Evolutionary conservation across 2,113 vertebrate species (phyloP), one percentile per base, ranked within the genome.

Genomic region (Saguinus midas): DNA sequence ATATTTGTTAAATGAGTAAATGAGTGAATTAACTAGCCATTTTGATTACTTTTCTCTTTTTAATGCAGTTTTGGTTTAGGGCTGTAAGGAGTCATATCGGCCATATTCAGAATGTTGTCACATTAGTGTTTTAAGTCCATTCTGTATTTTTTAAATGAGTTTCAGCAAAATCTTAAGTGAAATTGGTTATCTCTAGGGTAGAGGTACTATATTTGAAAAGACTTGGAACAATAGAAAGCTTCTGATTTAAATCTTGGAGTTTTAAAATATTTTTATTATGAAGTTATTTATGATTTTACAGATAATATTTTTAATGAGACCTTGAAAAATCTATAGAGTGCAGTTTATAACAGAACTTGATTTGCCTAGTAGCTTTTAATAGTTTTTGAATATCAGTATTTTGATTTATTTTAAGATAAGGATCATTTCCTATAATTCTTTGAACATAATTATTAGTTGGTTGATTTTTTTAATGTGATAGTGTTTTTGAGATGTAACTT

Each of bases 21-120:
- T 93, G 18, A 83, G 7, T 83, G 50, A 89, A 92, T 80, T 83
- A 93, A 68, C 14, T 81, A 68, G 58, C 7, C n/a, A 64, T 40
- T 80, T 91, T 78, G 40, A 81, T 72, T 79, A 20, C 27, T 78
- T 91, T 93, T 84, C 43, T 94, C 14, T 91, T 90, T 90, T 76
- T 78, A 86, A 55, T 94, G n/a, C 55, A 72, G 17, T 78, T 92
- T 95, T 80, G 70, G 14, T 94, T 72, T 93, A 25, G 50, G 5
- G 10, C 23, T 84, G 40, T 50, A 85, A 43, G 23, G 78, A 81
- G 25, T 93, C 50, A 66, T 70, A 79, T 27, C 84, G 43, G 57
- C 27, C 7, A 43, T 86, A 55, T 92, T 88, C 61, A 93, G 87
- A 88, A 80, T 75, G 87, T 48, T 75, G 87, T 48, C 58, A 90